Conservation (phyloP, 92 coral and sea anemone genomes). For the Palythoa heliodiscus region DNA sequence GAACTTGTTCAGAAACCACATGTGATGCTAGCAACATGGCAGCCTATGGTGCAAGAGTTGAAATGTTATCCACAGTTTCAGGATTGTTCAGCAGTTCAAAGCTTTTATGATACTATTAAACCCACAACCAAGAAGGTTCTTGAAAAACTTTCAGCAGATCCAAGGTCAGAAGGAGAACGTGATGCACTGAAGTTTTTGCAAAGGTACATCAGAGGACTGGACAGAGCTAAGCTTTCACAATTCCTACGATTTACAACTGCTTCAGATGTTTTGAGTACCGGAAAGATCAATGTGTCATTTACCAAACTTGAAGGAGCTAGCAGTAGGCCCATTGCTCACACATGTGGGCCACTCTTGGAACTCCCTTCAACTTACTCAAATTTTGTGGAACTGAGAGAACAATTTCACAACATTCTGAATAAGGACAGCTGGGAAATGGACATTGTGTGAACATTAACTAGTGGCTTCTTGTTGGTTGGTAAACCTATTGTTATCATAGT, state of each 20-base stretch:
- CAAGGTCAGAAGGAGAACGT: conserved; percentile 61
- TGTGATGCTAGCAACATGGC: conserved; percentile 46
- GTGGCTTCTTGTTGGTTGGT: neutral
- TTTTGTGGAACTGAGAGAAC: conserved; percentile 33
- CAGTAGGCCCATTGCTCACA: conserved; percentile 24
- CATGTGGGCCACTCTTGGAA: conserved; percentile 35
- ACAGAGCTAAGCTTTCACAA: conserved; percentile 17
- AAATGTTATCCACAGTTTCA: conserved; percentile 37
- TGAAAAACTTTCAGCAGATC: conserved; percentile 46
- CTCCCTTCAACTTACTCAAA: conserved; percentile 33
- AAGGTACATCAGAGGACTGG: conserved; percentile 44
- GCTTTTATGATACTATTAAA: conserved; percentile 34
- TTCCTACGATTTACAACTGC: conserved; percentile 16
- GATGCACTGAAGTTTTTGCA: conserved; percentile 68
- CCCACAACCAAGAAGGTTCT: conserved; percentile 72
- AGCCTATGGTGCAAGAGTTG: conserved; percentile 8
- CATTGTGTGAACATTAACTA: conserved; percentile 29
- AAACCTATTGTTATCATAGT: neutral
- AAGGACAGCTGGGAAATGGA: conserved; percentile 46
- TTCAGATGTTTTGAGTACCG: conserved; percentile 26
- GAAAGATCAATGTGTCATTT: neutral
- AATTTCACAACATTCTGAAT: conserved; percentile 12
- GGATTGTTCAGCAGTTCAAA: conserved; percentile 17
- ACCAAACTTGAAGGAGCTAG: conserved; percentile 26
- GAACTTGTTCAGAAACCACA: conserved; percentile 56